phyloP scores from a whole-genome alignment of 2,113 vertebrate genomes.

The Pseudopodoces humilis region DNA sequence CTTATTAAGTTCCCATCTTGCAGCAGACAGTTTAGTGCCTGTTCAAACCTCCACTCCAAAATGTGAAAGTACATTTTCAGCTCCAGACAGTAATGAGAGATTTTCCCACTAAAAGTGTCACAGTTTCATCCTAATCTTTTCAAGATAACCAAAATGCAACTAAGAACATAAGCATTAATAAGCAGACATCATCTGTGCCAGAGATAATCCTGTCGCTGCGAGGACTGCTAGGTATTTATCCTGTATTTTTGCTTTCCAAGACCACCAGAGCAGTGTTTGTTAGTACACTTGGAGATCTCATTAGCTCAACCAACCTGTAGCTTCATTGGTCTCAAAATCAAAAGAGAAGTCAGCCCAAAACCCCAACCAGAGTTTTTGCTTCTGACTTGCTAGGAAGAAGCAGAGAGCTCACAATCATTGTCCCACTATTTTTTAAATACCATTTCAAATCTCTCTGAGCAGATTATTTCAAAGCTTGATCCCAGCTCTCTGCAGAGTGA shows the following conservation, averaged over 20 bases:
- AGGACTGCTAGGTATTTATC: neutral
- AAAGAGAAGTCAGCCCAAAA: slow-evolving; percentile 11
- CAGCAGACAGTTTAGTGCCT: accelerated
- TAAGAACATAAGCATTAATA: neutral
- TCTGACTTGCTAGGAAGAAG: neutral
- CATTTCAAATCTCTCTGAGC: slow-evolving; percentile 18
- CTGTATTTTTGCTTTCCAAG: neutral
- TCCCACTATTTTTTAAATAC: slow-evolving; percentile 30
- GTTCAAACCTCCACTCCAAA: neutral
- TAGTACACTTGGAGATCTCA: neutral
- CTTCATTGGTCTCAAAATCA: neutral
- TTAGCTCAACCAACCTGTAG: neutral
- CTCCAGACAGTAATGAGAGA: neutral
- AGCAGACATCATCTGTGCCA: slow-evolving; percentile 17
- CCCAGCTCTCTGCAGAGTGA: neutral
- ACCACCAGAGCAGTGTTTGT: slow-evolving; percentile 2
- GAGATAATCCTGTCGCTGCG: neutral
- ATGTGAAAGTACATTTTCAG: neutral
- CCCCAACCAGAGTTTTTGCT: neutral
- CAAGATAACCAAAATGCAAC: slow-evolving; percentile 19
- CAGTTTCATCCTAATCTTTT: neutral
- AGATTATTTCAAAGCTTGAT: slow-evolving; percentile 46
- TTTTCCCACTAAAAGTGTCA: neutral
- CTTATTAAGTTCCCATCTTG: neutral
- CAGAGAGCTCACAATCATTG: neutral